Evolutionary conservation across 1,140 invertebrate species (phyloP).

Genomic region (Stegodyphus mimosarum): DNA sequence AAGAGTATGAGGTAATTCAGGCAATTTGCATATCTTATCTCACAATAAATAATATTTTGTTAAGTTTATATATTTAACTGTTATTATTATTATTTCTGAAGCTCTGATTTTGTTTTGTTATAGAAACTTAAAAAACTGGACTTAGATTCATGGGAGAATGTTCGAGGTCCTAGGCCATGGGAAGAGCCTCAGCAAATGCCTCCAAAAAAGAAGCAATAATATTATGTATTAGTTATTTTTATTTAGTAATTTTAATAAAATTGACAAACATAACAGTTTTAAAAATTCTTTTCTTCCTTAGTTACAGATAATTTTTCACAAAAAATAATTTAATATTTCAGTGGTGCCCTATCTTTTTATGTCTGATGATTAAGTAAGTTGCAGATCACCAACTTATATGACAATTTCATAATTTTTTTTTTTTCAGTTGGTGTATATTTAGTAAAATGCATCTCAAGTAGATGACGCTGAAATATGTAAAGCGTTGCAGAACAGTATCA

Average conservation of each 20-base stretch:
- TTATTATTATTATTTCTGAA: background rate
- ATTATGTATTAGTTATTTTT: background rate
- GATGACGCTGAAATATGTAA: no score
- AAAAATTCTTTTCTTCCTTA: background rate
- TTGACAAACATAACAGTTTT: background rate
- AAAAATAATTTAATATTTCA: background rate
- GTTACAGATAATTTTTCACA: background rate
- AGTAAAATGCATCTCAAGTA: no score
- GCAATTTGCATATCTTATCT: no score
- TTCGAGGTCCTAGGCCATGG: slow-evolving; percentile 82
- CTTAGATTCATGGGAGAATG: slow-evolving; percentile 84
- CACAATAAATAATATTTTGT: background rate
- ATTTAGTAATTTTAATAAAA: background rate
- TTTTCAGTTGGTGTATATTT: no score
- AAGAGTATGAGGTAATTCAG: slow-evolving; percentile 47
- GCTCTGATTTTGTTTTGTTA: slow-evolving; percentile 16
- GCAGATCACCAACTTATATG: no score
- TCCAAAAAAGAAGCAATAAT: background rate
- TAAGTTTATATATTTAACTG: background rate
- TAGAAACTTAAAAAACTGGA: slow-evolving; percentile 70
- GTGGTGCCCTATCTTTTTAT: background rate
- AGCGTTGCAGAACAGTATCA: no score
- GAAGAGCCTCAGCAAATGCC: slow-evolving; percentile 71
- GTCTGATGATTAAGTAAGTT: no score
- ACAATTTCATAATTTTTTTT: no score